Evolutionary conservation across 2,797 vertebrate species (phyloP), one percentile per base, ranked within the genome.

Genomic region (Spizella passerina): DNA sequence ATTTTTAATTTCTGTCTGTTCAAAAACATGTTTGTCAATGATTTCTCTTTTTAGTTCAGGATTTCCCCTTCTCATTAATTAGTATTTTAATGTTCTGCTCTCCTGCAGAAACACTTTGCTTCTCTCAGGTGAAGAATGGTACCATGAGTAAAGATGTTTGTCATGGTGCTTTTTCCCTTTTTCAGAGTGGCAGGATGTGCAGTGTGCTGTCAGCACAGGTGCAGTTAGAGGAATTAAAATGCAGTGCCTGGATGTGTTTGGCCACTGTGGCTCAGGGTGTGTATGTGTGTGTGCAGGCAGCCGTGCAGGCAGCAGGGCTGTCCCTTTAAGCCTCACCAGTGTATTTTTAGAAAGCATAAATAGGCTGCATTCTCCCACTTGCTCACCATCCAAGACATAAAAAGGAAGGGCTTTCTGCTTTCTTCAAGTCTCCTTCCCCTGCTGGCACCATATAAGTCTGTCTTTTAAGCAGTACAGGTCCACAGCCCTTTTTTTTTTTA

Each of bases 401-500:
- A 95, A 90, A 96, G 89, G 92, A 94, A 95, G 85, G 92, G 70
- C 78, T 95, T 96, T 91, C 87, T 94, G 83, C 91, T 93, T 96
- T 95, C 95, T 88, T 93, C 78, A 91, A 86, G 77, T 71, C 94
- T 94, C 86, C 92, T 95, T 97, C 93, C 92, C 95, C 95, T 96
- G 93, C 85, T 46, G 17, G 93, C 86, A 96, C 93, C 93, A 89
- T 79, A 14, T 82, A 96, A 94, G 94, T 94, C 96, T 96, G 82
- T 96, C 91, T 97, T 97, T 97, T 96, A 97, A 97, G 94, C 91
- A 93, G 80, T 94, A 92, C 53, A 86, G 94, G 96, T 93, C 97
- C 94, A 95, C 60, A 70, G 57, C 66, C 86, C 69, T 21, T 26
- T 90, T 64, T 83, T 93, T 92, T 96, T 95, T 97, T 98, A 96